phyloP scores from a whole-genome alignment of 2,113 vertebrate species.

The Callipepla squamata region DNA sequence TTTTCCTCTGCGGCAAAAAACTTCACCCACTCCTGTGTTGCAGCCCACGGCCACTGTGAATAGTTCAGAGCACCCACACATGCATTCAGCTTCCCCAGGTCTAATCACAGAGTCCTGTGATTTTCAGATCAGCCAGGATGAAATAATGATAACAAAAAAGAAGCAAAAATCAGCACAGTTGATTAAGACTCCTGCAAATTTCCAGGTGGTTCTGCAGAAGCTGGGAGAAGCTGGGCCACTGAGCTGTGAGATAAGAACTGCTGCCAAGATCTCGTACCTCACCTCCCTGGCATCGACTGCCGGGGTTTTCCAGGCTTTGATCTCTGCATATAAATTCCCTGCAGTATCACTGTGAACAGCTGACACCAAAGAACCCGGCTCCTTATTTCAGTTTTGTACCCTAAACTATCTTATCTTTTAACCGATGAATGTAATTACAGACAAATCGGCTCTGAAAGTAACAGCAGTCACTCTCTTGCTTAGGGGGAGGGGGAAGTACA shows the following conservation, averaged over 20 bases:
- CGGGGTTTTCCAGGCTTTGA: neutral
- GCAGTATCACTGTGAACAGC: neutral
- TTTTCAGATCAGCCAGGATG: constrained; percentile 41
- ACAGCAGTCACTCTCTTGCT: neutral
- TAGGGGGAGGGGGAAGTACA: constrained; percentile 32
- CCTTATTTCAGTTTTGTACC: constrained; percentile 1
- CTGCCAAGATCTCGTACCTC: neutral
- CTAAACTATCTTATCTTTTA: constrained; percentile 17
- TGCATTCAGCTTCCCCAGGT: constrained; percentile 50
- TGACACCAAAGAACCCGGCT: neutral
- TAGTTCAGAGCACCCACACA: constrained; percentile 64
- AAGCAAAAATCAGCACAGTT: neutral
- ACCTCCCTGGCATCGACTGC: neutral
- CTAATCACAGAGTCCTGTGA: constrained; percentile 53
- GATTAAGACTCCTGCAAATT: neutral
- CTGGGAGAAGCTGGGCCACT: neutral
- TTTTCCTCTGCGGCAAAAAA: constrained; percentile 62
- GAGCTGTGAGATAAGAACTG: accelerated
- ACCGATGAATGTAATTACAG: constrained; percentile 12
- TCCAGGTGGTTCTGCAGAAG: neutral
- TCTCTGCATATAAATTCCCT: neutral
- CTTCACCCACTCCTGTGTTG: constrained; percentile 59
- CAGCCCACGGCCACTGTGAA: constrained; percentile 64
- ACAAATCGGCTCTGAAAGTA: neutral
- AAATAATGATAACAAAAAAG: neutral